These are phyloP conservation scores for Mastomys natalensis DNA, from an alignment of 2,113 vertebrate species.

Conservation along the genomic window DNA sequence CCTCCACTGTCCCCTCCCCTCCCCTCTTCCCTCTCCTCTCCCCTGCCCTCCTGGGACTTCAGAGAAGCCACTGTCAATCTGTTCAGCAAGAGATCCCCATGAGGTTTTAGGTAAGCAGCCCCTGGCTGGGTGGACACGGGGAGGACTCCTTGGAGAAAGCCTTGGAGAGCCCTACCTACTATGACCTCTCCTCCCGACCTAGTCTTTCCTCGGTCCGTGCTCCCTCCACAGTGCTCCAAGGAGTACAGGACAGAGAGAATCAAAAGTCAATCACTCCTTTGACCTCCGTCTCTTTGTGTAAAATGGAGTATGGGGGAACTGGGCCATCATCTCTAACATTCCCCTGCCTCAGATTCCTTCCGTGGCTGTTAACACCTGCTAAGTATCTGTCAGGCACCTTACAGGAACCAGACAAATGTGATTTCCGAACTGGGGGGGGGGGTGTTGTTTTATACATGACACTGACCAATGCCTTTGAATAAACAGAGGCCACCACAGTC, in stretches of 20 bases:
- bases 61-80: too few relatives aligned
- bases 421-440: not conserved
- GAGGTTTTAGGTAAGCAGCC: not conserved
- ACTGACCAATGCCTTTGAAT: not conserved
- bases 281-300: not conserved
- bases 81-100: not conserved
- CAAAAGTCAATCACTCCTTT: not conserved
- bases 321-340: not conserved
- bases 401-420: not conserved
- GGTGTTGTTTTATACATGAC: not conserved
- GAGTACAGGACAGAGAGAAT: not conserved
- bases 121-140: not conserved
- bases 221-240: not conserved
- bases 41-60: too few relatives aligned
- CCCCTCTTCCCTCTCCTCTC: too few relatives aligned
- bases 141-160: not conserved
- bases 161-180: too few relatives aligned
- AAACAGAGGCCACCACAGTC: not conserved
- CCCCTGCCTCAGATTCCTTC: not conserved
- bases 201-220: not conserved
- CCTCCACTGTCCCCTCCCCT: too few relatives aligned
- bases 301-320: fast-evolving
- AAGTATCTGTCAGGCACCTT: not conserved
- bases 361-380: not conserved
- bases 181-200: too few relatives aligned